Evolutionary conservation across 2,888 invertebrate genomes (phyloP), one percentile per base, ranked within the genome.

Genomic region (Cephus spinipes): DNA sequence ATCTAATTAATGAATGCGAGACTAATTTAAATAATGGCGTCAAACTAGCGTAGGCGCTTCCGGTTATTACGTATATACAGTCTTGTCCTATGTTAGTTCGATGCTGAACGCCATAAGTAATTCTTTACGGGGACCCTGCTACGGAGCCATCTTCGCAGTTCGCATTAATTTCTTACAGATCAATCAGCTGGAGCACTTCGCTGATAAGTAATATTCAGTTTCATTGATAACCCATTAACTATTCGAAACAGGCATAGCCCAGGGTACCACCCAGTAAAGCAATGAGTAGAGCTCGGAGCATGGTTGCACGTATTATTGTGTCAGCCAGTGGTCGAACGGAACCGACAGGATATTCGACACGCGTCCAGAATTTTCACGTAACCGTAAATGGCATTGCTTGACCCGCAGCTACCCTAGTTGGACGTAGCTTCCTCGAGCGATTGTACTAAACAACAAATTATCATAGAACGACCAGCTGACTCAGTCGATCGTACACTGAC

Each of bases 11-110:
- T 88, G 88, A 88, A 89, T 87, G 85, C 87, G 84, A 83, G 81
- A 85, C 88, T 90, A 85, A 89, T 91, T 90, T 90, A 84, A 90
- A 91, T 91, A 91, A 90, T 88, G 86, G 86, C 87, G 88, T 87
- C 87, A 83, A 84, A 85, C 81, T 84, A 87, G 85, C 87, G 85
- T 84, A 79, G 83, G 83, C 82, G 85, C 90, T 90, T 90, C 91
- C 90, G 90, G 90, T 89, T 90, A 90, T 89, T 90, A 89, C 80
- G 76, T 74, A n/a, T 74, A 79, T 76, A 77, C 79, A 55, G 23
- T 40, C 23, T 23, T 55, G 6, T 55, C 55, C 55, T 23, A 55
- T 9, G 55, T 55, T 55, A 23, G 9, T 9, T 9, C 55, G 23
- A 55, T 9, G 23, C 2, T 2, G 55, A 55, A 55, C 55, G 15